phyloP scores from a whole-genome alignment of 2,113 vertebrate species.

The Trichomycterus rosablanca region DNA sequence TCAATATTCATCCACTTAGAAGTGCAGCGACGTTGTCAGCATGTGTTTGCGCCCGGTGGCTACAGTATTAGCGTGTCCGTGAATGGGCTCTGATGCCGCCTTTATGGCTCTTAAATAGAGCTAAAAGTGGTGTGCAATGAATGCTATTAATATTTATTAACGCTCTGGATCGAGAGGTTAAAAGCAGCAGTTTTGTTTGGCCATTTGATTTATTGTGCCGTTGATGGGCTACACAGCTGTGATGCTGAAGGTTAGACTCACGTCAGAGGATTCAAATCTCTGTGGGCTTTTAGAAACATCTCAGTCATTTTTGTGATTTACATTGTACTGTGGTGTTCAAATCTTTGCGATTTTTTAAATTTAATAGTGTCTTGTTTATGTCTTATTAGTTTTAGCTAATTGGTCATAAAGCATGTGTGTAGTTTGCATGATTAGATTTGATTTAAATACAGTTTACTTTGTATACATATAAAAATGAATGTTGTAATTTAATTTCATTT shows the following conservation, averaged over 20 bases:
- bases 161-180: conserved; percentile 42
- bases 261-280: conserved; percentile 3
- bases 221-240: conserved; percentile 34
- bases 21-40: conserved; percentile 31
- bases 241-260: conserved; percentile 38
- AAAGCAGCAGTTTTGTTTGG: conserved; percentile 41
- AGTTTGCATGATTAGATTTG: too few species aligned
- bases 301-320: conserved; percentile 6
- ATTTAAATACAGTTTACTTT: too few species aligned
- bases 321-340: too few species aligned
- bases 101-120: conserved; percentile 43
- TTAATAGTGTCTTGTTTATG: too few species aligned
- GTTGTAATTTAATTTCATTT: too few species aligned
- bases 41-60: conserved; percentile 8
- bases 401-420: too few species aligned
- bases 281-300: conserved; percentile 11
- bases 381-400: too few species aligned
- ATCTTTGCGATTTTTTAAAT: too few species aligned
- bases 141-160: conserved; percentile 51
- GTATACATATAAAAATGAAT: too few species aligned
- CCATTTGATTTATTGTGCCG: conserved; percentile 42
- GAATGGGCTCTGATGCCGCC: conserved; percentile 27
- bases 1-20: conserved; percentile 40
- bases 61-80: conserved; percentile 17
- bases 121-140: conserved; percentile 48